These are phyloP conservation scores for Conchocele bisecta DNA, from an alignment of 2,888 invertebrate genomes.

Conservation along the genomic window DNA sequence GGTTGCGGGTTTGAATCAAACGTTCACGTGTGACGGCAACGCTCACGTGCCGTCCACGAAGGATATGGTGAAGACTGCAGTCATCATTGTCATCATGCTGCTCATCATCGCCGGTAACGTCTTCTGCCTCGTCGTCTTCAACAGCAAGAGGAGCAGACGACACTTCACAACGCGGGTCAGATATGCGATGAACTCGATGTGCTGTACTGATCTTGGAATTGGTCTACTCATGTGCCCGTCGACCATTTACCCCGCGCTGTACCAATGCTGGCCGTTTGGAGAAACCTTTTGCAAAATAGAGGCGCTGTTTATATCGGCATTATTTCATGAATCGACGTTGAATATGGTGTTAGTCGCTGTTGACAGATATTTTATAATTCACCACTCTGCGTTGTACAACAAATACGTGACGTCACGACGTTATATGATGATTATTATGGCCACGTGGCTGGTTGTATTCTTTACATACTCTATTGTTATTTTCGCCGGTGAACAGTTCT, in stretches of 20 bases:
- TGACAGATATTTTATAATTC: conserved; percentile 56
- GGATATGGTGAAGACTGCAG: conserved; percentile 47
- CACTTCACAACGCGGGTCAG: conserved; percentile 52
- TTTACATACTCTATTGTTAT: conserved; percentile 52
- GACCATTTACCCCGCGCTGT: conserved; percentile 53
- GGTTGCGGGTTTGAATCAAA: conserved; percentile 33
- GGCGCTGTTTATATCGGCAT: conserved; percentile 51
- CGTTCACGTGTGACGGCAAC: conserved; percentile 42
- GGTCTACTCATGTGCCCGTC: conserved; percentile 56
- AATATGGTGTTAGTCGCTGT: conserved; percentile 55
- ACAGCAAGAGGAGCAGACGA: conserved; percentile 35
- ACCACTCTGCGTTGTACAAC: conserved; percentile 48
- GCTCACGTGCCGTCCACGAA: conserved; percentile 29
- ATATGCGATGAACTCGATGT: conserved; percentile 58
- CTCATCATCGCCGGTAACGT: conserved; percentile 50
- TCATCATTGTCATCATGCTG: conserved; percentile 43
- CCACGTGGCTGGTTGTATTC: conserved; percentile 53
- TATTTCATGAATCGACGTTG: conserved; percentile 62
- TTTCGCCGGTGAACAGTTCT: conserved; percentile 55
- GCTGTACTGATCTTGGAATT: conserved; percentile 56
- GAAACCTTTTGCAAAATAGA: conserved; percentile 56
- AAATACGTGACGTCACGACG: conserved; percentile 51
- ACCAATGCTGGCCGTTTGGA: conserved; percentile 58
- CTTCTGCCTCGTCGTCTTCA: conserved; percentile 52
- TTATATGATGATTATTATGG: conserved; percentile 42